Conservation (phyloP, 2,797 vertebrate species). For the Chloroceryle inda region DNA sequence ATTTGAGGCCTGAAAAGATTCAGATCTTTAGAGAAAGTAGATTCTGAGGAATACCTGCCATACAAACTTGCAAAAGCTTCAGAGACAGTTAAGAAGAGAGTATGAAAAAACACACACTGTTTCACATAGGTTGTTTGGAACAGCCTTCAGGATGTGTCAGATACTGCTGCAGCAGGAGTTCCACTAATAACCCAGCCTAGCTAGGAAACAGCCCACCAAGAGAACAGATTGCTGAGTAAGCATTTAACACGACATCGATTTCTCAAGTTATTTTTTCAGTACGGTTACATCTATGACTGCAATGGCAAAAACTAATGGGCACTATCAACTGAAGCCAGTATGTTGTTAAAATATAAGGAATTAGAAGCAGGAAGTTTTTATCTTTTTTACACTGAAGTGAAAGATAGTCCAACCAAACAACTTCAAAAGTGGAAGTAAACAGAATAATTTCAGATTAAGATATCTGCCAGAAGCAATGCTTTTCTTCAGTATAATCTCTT, state of each 20-base stretch:
- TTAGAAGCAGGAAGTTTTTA: neutral
- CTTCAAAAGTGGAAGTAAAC: neutral
- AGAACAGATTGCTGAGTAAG: neutral
- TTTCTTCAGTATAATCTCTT: neutral
- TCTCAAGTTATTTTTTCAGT: neutral
- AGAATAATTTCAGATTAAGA: neutral
- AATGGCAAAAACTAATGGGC: neutral
- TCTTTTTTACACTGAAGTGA: neutral
- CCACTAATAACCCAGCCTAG: neutral
- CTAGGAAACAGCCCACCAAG: neutral
- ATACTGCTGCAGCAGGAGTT: neutral
- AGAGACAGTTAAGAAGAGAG: neutral
- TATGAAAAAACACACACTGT: neutral
- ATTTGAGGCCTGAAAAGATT: neutral
- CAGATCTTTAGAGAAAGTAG: neutral
- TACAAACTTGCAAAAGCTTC: neutral
- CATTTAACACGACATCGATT: neutral
- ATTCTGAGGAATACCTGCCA: neutral
- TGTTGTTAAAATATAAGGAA: neutral
- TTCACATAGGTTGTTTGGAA: neutral
- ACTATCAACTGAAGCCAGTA: neutral
- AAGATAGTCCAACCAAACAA: neutral
- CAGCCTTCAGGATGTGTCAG: neutral
- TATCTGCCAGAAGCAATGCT: neutral
- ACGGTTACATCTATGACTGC: neutral